These are phyloP conservation scores for Acanthosepion pharaonis DNA, from an alignment of 2,888 invertebrate species.

Conservation along the genomic window DNA sequence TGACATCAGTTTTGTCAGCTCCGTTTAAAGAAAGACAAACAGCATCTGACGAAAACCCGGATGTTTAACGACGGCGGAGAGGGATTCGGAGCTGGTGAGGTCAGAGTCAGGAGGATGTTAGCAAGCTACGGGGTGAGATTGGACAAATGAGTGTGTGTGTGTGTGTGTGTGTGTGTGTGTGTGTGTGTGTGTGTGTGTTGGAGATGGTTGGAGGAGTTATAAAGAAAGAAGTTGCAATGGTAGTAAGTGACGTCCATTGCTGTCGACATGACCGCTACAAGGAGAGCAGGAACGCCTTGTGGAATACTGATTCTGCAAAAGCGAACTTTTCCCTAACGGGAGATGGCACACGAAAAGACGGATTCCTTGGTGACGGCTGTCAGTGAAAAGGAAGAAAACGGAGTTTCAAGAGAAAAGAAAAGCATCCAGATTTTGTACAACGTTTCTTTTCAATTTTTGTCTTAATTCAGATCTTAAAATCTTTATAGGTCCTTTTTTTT, in stretches of 20 bases:
- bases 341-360: neutral
- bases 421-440: no score
- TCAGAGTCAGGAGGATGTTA: neutral
- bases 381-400: no score
- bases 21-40: neutral
- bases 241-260: conserved; percentile 22
- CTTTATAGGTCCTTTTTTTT: neutral
- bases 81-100: neutral
- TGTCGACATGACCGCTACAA: neutral
- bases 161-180: no score
- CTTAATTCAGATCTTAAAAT: neutral
- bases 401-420: neutral
- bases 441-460: neutral
- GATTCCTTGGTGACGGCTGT: no score
- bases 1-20: conserved; percentile 5
- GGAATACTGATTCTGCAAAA: neutral
- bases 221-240: neutral
- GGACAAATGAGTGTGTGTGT: no score
- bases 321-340: conserved; percentile 1
- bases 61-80: neutral
- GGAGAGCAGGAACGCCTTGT: neutral
- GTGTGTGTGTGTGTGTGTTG: no score
- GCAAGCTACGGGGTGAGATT: no score
- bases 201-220: neutral
- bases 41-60: neutral